Base-by-base conservation (phyloP, 2,113 vertebrate genomes). In the Pseudois nayaur region DNA sequence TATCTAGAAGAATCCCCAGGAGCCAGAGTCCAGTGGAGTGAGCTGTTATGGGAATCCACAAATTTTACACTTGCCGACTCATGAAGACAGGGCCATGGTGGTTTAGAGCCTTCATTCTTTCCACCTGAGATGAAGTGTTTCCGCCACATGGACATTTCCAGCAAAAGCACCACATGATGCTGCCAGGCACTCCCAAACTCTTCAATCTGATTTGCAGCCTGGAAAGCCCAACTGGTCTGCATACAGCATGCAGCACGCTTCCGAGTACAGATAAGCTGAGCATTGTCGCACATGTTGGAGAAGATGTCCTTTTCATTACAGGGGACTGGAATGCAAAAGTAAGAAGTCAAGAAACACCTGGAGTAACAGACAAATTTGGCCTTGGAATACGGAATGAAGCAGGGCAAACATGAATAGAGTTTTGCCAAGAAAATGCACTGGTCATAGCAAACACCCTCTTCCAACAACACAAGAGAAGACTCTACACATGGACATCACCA, bases 251-350 rank as follows among this genome's bases (percentile, higher is more conserved):
- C 48, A 27, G 1, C 48, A 10, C 1, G 1, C 16, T 74, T 54
- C 5, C 0, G 15, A 6, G 13, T 12, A 25, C 40, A 6, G 52
- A 36, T n/a, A 14, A 48, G 71, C 27, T 10, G 11, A 67, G 40
- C 36, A 0, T 4, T 2, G 0, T 52, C 3, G 0, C 15, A 27
- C 10, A 0, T 13, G 23, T 36, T 79, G 19, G 45, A 55, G 62
- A 31, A 60, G 50, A 50, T 50, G 52, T 52, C 52, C 52, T 52
- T 52, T 52, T 52, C 52, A 52, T 52, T 52, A 52, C 5, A 52
- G 52, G 52, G 52, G 52, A 52, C 52, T 52, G 52, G 52, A 52
- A 52, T 52, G 52, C 52, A 52, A 52, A 52, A 52, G 16, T 52
- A 17, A 1, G 50, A 50, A 50, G 50, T 50, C 14, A 52, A 16